Evolutionary conservation across 2,888 invertebrate species (phyloP).

Genomic region (Stenodera caucasica): DNA sequence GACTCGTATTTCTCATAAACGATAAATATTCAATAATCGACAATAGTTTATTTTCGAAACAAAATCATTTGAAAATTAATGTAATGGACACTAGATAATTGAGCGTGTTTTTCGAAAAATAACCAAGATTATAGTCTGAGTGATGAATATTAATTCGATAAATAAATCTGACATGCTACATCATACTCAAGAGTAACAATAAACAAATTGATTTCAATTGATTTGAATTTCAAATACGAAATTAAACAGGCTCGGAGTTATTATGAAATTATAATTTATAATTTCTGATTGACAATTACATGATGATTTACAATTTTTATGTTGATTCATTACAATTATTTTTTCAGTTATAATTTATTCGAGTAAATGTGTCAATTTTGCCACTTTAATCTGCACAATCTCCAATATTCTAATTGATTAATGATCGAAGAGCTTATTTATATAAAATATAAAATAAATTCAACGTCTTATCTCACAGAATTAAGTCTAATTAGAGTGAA

Average conservation of each 20-base stretch:
- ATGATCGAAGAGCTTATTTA: background rate
- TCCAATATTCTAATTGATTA: background rate
- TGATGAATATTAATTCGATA: background rate
- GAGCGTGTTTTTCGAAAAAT: too few species aligned
- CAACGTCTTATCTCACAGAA: background rate
- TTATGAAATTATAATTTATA: constrained; percentile 4
- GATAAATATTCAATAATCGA: too few species aligned
- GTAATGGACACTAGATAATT: too few species aligned
- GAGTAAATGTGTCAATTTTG: background rate
- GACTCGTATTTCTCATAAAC: too few species aligned
- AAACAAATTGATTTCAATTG: background rate
- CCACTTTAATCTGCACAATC: background rate
- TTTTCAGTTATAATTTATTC: background rate
- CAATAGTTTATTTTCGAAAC: too few species aligned
- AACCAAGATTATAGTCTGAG: too few species aligned
- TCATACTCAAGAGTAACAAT: background rate
- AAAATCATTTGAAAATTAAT: too few species aligned
- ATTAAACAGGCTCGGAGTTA: background rate
- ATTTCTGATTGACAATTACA: constrained; percentile 1
- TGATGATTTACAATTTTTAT: background rate
- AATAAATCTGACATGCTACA: constrained; percentile 1
- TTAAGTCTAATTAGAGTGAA: background rate
- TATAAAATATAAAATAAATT: background rate
- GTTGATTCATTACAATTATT: background rate
- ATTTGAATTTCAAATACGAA: constrained; percentile 5